phyloP scores from a whole-genome alignment of 2,797 vertebrate species.

The Amblyopsis hoosieri region DNA sequence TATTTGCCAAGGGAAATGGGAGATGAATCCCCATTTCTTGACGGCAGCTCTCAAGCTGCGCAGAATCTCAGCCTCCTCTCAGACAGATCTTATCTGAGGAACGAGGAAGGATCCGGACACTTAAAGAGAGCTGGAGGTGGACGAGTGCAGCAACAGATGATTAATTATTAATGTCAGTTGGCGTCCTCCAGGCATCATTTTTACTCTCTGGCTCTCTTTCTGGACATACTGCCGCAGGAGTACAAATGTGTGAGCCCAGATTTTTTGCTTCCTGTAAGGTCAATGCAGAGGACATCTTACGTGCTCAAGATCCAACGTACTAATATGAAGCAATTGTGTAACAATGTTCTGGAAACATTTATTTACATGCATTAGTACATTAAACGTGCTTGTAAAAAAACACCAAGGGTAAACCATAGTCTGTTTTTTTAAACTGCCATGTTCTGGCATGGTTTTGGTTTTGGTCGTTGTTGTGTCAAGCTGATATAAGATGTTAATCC shows the following conservation, averaged over 20 bases:
- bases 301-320: not conserved
- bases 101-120: constrained; percentile 42
- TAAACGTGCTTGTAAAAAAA: not conserved
- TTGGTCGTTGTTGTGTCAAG: too few species aligned
- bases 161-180: constrained; percentile 74
- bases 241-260: constrained; percentile 50
- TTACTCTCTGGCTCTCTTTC: constrained; percentile 38
- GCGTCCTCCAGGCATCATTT: constrained; percentile 69
- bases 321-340: not conserved
- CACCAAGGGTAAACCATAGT: too few species aligned
- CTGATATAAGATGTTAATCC: too few species aligned
- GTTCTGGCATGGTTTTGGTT: too few species aligned
- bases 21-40: constrained; percentile 16
- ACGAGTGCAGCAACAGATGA: constrained; percentile 54
- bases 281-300: not conserved
- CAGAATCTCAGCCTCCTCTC: constrained; percentile 34
- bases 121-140: constrained; percentile 43
- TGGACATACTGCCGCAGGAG: constrained; percentile 46
- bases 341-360: not conserved
- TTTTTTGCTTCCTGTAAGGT: constrained; percentile 37
- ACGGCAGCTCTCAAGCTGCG: constrained; percentile 13
- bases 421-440: too few species aligned
- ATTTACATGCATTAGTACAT: not conserved
- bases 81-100: constrained; percentile 56
- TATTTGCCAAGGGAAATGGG: constrained; percentile 53